Evolutionary conservation across 2,888 invertebrate species (phyloP).

Genomic region (Julus scanicus): DNA sequence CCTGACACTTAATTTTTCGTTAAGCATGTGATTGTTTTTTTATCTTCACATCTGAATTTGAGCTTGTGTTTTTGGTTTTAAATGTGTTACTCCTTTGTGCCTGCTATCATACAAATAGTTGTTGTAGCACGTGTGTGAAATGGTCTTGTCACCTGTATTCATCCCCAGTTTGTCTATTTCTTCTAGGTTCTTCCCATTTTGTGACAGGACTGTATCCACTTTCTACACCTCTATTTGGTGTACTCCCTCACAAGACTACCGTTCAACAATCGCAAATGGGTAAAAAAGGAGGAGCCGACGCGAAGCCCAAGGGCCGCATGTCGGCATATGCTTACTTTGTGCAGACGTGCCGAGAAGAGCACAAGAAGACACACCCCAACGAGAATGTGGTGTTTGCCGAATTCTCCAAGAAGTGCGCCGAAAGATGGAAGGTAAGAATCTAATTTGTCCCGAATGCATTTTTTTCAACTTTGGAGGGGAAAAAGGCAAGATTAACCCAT

Average conservation of each 20-base stretch:
- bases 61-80: not conserved
- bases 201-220: conserved; percentile 55
- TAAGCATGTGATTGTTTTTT: no score
- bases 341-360: conserved; percentile 98
- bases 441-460: not conserved
- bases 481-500: not conserved
- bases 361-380: conserved; percentile 99
- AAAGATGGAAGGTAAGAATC: conserved; percentile 86
- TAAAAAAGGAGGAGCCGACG: conserved; percentile 72
- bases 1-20: not conserved
- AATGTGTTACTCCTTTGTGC: not conserved
- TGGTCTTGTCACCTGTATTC: not conserved
- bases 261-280: conserved; percentile 60
- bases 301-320: conserved; percentile 93
- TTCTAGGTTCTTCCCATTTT: conserved; percentile 51
- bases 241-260: conserved; percentile 53
- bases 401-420: conserved; percentile 98
- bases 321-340: conserved; percentile 98
- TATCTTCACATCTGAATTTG: not conserved
- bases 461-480: not conserved
- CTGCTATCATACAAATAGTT: not conserved
- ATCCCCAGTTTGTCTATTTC: not conserved
- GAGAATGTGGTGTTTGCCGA: conserved; percentile 98
- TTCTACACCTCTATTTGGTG: conserved; percentile 53
- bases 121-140: no score